phyloP scores from a whole-genome alignment of 53 echinoderm and acorn worm genomes.

The Luidia sarsii region DNA sequence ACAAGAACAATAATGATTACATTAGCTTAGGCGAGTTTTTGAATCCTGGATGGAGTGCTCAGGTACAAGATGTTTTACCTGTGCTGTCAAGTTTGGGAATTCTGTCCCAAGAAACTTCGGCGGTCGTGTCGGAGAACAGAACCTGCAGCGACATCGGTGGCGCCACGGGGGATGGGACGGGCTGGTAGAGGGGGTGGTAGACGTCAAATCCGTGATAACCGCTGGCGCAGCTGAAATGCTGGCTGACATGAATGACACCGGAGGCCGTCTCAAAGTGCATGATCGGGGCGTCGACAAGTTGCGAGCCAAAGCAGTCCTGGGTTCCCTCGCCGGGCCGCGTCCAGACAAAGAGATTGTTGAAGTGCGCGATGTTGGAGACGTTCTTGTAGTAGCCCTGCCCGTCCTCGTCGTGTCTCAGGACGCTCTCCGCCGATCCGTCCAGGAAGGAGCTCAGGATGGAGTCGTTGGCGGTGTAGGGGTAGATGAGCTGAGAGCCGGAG shows the following conservation, averaged over 20 bases:
- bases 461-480: constrained; percentile 47
- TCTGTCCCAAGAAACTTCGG: constrained; percentile 72
- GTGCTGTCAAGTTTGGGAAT: constrained; percentile 57
- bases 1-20: too few relatives aligned
- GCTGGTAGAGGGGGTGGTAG: constrained; percentile 75
- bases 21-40: too few relatives aligned
- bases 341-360: constrained; percentile 69
- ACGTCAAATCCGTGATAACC: constrained; percentile 81
- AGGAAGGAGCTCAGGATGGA: constrained; percentile 64
- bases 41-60: too few relatives aligned
- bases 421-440: constrained; percentile 60
- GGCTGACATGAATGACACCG: background rate
- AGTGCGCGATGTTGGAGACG: constrained; percentile 65
- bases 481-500: constrained; percentile 60
- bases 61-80: too few relatives aligned
- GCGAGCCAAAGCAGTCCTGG: constrained; percentile 16
- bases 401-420: background rate
- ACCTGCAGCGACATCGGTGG: constrained; percentile 74
- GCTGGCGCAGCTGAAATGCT: constrained; percentile 44
- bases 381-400: constrained; percentile 43
- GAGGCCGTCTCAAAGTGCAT: constrained; percentile 26
- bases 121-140: constrained; percentile 68
- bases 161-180: constrained; percentile 72
- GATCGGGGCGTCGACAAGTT: background rate
- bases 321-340: constrained; percentile 8